Evolutionary conservation across 2,113 vertebrate species (phyloP).

Genomic region (Capra hircus): DNA sequence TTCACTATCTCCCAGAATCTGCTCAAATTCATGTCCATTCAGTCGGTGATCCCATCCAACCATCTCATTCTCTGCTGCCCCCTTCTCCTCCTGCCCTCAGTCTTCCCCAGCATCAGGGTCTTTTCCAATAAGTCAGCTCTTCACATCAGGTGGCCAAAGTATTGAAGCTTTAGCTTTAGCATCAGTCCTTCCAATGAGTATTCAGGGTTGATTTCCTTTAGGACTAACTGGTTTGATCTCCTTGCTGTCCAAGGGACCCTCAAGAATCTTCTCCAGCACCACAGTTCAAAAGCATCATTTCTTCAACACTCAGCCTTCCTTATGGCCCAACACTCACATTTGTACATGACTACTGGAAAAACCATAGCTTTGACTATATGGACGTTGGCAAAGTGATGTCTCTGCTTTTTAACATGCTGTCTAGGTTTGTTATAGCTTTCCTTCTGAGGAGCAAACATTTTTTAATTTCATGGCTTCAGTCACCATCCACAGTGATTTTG

Average conservation of each 20-base stretch:
- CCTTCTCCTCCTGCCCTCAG: neutral
- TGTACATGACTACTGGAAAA: neutral
- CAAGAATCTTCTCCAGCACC: neutral
- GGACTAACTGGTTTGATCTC: neutral
- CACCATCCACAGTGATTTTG: neutral
- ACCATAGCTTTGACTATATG: neutral
- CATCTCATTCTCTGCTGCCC: neutral
- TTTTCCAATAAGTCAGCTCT: neutral
- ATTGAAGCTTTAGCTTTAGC: neutral
- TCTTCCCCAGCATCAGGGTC: neutral
- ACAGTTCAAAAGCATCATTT: neutral
- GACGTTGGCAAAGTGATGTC: neutral
- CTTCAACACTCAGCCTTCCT: neutral
- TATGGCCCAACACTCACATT: neutral
- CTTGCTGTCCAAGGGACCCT: neutral
- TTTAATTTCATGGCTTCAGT: neutral
- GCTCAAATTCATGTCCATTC: neutral
- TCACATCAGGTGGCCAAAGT: neutral
- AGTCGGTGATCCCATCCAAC: neutral
- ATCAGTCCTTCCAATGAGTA: neutral
- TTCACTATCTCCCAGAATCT: neutral
- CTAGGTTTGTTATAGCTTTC: neutral
- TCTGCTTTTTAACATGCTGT: neutral
- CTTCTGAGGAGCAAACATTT: neutral
- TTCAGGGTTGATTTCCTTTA: neutral